These are phyloP conservation scores for Acipenser ruthenus DNA, from an alignment of 2,797 vertebrate genomes.

Conservation along the genomic window DNA sequence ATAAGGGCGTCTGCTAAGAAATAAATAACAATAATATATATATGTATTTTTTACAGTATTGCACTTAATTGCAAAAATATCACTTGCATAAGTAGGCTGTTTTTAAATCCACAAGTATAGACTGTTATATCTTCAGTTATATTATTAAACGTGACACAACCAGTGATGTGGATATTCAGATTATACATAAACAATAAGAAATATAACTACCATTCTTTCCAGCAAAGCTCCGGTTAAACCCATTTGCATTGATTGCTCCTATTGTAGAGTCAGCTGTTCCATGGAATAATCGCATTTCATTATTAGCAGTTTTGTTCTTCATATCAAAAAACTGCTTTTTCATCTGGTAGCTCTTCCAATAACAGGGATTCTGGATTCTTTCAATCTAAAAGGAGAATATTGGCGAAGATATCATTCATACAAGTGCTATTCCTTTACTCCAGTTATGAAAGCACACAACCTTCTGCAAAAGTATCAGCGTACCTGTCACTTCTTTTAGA, in stretches of 20 bases:
- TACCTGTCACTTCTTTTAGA: not conserved
- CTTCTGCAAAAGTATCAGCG: too few species aligned
- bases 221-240: slow-evolving; percentile 83
- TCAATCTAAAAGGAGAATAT: slow-evolving; percentile 58
- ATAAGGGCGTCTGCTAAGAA: too few species aligned
- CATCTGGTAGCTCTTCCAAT: slow-evolving; percentile 70
- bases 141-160: too few species aligned
- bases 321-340: slow-evolving; percentile 60
- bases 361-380: slow-evolving; percentile 72
- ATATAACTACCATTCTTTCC: slow-evolving; percentile 71
- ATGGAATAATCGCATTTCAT: slow-evolving; percentile 75
- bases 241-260: slow-evolving; percentile 51
- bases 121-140: not conserved
- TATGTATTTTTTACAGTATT: not conserved
- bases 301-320: slow-evolving; percentile 59
- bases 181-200: not conserved
- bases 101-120: not conserved
- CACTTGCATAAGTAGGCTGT: not conserved
- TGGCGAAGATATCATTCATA: not conserved
- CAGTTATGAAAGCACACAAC: not conserved
- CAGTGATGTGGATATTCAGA: not conserved
- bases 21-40: not conserved
- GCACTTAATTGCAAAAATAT: not conserved
- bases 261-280: slow-evolving; percentile 57
- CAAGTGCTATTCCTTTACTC: not conserved